Conservation (phyloP, 2,888 invertebrate species). For the Leucophenga maculata region DNA sequence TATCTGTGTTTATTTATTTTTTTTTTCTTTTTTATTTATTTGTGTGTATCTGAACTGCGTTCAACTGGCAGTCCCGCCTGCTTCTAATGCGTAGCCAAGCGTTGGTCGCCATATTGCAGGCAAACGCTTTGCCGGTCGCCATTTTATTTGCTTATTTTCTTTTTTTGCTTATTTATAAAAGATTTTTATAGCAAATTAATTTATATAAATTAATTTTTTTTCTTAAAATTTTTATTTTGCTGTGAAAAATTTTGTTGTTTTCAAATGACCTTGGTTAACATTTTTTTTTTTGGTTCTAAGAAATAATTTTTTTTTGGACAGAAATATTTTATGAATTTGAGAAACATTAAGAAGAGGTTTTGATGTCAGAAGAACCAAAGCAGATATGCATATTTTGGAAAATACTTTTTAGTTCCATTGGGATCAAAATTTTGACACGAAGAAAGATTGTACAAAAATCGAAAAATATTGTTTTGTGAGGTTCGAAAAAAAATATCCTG, state of each 20-base stretch:
- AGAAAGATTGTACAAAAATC: too few relatives aligned
- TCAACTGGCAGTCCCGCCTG: conserved; percentile 19
- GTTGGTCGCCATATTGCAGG: conserved; percentile 24
- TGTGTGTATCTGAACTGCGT: not conserved
- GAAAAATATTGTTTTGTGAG: too few relatives aligned
- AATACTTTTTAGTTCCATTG: too few relatives aligned
- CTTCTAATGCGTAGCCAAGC: conserved; percentile 5
- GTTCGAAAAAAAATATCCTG: too few relatives aligned
- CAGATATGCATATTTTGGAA: too few relatives aligned
- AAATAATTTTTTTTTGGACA: not conserved
- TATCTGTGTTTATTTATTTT: conserved; percentile 24
- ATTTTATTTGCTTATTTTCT: conserved; percentile 38
- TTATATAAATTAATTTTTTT: conserved; percentile 31
- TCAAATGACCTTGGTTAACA: conserved; percentile 61
- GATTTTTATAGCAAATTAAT: not conserved
- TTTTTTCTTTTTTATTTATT: conserved; percentile 17
- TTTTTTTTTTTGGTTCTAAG: conserved; percentile 7
- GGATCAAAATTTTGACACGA: too few relatives aligned
- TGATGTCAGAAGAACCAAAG: too few relatives aligned
- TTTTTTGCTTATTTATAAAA: conserved; percentile 20
- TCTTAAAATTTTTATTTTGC: conserved; percentile 29
- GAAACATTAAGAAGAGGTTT: too few relatives aligned
- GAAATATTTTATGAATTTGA: too few relatives aligned
- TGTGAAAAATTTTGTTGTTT: conserved; percentile 24
- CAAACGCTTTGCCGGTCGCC: conserved; percentile 38